phyloP scores from a whole-genome alignment of 2,797 vertebrate species.

The Botia almorhae region DNA sequence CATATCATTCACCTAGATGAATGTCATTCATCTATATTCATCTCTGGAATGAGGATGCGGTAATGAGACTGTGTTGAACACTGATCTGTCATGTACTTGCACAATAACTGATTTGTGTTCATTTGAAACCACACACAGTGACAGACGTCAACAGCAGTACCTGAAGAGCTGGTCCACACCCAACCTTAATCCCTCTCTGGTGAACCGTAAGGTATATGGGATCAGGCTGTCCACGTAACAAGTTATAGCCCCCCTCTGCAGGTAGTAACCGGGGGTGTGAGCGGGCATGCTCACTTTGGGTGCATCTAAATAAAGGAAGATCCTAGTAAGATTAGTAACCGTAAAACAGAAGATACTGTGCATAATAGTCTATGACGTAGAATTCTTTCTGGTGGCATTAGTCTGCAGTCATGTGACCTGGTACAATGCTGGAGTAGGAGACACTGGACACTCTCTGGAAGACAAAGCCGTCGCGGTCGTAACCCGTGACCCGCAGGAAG shows the following conservation, averaged over 20 bases:
- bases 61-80: too few species aligned
- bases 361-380: neutral
- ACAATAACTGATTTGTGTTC: too few species aligned
- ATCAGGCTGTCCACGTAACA: constrained; percentile 92
- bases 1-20: too few species aligned
- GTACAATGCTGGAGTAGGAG: constrained; percentile 90
- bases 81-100: too few species aligned
- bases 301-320: constrained; percentile 74
- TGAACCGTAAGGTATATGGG: constrained; percentile 89
- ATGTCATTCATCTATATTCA: too few species aligned
- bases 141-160: constrained; percentile 65
- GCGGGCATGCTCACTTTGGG: constrained; percentile 89
- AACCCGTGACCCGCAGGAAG: constrained; percentile 91
- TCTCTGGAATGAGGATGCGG: too few species aligned
- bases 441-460: constrained; percentile 97
- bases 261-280: constrained; percentile 90
- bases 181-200: constrained; percentile 82
- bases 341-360: neutral
- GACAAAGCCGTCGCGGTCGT: constrained; percentile 86
- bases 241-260: constrained; percentile 83
- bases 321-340: neutral
- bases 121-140: too few species aligned
- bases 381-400: neutral
- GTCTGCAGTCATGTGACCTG: constrained; percentile 78
- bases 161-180: constrained; percentile 91